Base-by-base conservation (phyloP, 2,113 vertebrate species). In the Sorex araneus region DNA sequence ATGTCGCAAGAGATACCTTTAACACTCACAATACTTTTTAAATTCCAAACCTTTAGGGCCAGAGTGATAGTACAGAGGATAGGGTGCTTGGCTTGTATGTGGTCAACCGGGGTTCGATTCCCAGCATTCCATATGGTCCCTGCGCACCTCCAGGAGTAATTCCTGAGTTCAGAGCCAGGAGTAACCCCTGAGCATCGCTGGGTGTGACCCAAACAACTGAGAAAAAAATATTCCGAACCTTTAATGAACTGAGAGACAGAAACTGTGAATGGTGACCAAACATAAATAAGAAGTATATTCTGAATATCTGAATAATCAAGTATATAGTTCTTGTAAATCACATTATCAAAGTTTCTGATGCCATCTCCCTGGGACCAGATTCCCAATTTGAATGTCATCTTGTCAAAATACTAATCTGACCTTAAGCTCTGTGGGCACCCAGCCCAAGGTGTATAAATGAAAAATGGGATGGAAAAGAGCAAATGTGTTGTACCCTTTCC, bases 351-450 rank as follows among this genome's bases (percentile, higher is more conserved):
- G 27, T 67, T 27, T 27, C 13, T 80, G 34, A 23, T 32, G 25
- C 34, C 3, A 13, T 60, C 50, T 89, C 27, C 34, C n/a, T 2
- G 34, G 64, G 28, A 85, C n/a, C 77, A 84, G 40, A 74, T 69
- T 36, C 34, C 60, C 83, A 90, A 47, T n/a, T 23, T 87, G 63
- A 89, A 90, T 76, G 54, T 83, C 73, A 70, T 75, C 81, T 70
- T 71, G 7, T 74, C 87, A 93, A 64, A 80, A 34, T 90, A 3
- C 30, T 82, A 85, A 16, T 78, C 40, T 86, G n/a, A 8, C 18
- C 50, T 13, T 34, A 54, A 84, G 23, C 8, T 64, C 25, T 76
- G 6, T 45, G n/a, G 19, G 57, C 27, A 19, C 4, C 54, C 66
- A 40, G 27, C 15, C 63, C 30, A 60, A 69, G 78, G 40, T 92